Conservation (phyloP, 2,888 invertebrate species). For the Hemistola chrysoprasaria region DNA sequence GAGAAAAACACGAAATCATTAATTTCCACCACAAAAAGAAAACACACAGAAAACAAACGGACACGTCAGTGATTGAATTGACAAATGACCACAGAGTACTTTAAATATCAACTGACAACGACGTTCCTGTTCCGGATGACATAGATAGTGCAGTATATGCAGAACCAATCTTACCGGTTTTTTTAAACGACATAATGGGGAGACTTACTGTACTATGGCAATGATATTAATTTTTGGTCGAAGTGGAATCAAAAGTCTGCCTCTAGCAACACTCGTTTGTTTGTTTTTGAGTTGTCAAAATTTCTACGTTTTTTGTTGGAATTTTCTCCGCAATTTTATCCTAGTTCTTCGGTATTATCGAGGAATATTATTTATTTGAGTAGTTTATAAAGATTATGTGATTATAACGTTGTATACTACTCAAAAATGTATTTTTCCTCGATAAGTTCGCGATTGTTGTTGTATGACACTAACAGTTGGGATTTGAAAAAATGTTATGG, state of each 20-base stretch:
- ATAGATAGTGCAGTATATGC: too few species aligned
- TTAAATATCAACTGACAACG: neutral
- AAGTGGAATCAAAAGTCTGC: too few species aligned
- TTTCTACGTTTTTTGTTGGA: slow-evolving; percentile 16
- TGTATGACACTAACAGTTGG: slow-evolving; percentile 80
- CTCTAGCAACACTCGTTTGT: neutral
- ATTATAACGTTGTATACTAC: slow-evolving; percentile 1
- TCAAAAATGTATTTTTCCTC: slow-evolving; percentile 80
- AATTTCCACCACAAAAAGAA: neutral
- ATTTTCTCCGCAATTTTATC: slow-evolving; percentile 6
- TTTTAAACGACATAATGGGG: too few species aligned
- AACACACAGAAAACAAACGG: too few species aligned
- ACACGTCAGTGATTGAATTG: slow-evolving; percentile 18
- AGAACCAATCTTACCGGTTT: too few species aligned
- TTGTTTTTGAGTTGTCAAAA: slow-evolving; percentile 12
- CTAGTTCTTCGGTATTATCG: neutral
- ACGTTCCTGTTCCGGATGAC: neutral
- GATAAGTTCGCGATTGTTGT: slow-evolving; percentile 78
- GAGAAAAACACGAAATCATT: neutral
- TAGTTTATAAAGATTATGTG: neutral
- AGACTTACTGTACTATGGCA: too few species aligned
- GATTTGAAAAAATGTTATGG: slow-evolving; percentile 77
- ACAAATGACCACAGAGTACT: too few species aligned
- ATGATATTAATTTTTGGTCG: too few species aligned
- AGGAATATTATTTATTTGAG: neutral